Evolutionary conservation across 2,113 vertebrate genomes (phyloP), one percentile per base, ranked within the genome.

Genomic region (Neogale vison): DNA sequence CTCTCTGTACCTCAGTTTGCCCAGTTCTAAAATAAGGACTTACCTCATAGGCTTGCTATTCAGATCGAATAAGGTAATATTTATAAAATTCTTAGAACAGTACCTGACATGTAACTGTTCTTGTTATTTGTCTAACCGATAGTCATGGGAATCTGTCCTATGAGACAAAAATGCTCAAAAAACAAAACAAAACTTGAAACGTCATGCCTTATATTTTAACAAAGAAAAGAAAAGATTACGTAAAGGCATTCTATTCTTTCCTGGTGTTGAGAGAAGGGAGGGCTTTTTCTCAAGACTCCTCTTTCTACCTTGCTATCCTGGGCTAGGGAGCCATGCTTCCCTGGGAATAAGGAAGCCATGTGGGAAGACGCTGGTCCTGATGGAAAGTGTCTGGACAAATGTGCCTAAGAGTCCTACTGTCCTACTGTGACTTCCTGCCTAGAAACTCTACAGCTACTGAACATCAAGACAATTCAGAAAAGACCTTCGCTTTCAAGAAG

Each of bases 391-490:
- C 36, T 69, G 15, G 4, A 23, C 39, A 67, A 47, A 86, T n/a
- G 8, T 65, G 13, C 23, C 29, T 61, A 86, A 69, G 34, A 84
- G 2, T 90, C 47, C 24, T 31, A 42, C 29, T 61, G 14, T 84
- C 77, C 31, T 20, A 39, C 17, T 36, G 13, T 74, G 9, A 93
- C 15, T 93, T 74, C 36, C 61, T 90, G 3, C 39, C 34, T 80
- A 71, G 79, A 29, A 50, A 90, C 24, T 55, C 21, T 74, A 69
- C 39, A 77, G 47, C 29, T 47, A 74, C 26, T 50, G 65, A 76
- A 7, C 34, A 76, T 50, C 94, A 89, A 86, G 7, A 94, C 57
- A 94, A 92, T 91, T 80, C 47, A 93, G 71, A 74, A 94, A 97
- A 92, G n/a, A 45, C 3, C 5, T 50, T 67, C 72, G 6, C 45